Percentiles rank a stretch among this genome's conserved stretches.
These are phyloP conservation scores for Cinara cedri DNA, from an alignment of 2,888 invertebrate species.

Conservation along the genomic window DNA sequence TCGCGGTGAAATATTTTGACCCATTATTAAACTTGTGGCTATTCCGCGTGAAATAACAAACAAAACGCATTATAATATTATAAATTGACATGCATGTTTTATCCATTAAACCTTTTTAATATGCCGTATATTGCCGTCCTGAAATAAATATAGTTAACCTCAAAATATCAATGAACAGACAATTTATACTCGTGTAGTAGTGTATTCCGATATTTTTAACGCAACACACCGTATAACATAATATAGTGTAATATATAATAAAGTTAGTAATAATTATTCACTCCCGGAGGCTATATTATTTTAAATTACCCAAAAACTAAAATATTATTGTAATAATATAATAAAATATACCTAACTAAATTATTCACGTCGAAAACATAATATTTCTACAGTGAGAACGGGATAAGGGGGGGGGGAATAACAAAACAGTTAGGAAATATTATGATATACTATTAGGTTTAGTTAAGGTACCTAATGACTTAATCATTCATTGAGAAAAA, in stretches of 20 bases:
- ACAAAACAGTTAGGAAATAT: no score
- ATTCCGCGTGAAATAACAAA: not conserved
- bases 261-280: not conserved
- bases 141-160: not conserved
- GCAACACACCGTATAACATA: not conserved
- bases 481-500: no score
- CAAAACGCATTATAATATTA: not conserved
- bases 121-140: not conserved
- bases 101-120: constrained; percentile 15
- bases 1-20: no score
- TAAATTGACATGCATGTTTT: not conserved
- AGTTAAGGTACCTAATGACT: no score
- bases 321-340: not conserved
- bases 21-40: not conserved
- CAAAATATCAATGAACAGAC: constrained; percentile 3
- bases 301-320: not conserved
- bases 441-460: no score
- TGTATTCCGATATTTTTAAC: not conserved
- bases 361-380: no score
- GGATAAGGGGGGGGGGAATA: no score
- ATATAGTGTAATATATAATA: no score
- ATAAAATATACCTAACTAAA: no score
- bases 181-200: not conserved
- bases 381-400: no score
- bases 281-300: not conserved